phyloP scores from a whole-genome alignment of 2,888 invertebrate genomes.

The Leptinotarsa juncta region DNA sequence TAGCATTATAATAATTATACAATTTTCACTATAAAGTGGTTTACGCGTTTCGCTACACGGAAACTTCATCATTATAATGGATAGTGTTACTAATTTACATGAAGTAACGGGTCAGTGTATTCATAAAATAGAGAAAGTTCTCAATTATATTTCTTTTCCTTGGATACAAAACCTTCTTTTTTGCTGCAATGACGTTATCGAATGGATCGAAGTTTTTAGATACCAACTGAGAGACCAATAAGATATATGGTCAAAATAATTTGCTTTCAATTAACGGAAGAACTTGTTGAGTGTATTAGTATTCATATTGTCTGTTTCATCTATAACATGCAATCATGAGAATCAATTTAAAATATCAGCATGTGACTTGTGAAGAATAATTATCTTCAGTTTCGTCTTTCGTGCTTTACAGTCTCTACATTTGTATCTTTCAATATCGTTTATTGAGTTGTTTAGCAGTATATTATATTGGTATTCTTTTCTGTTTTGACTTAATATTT shows the following conservation, averaged over 20 bases:
- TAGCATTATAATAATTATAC: too few relatives aligned
- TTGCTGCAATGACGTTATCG: background rate
- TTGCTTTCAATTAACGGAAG: slow-evolving; percentile 37
- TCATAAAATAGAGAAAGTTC: too few relatives aligned
- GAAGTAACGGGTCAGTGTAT: too few relatives aligned
- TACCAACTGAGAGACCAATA: slow-evolving; percentile 31
- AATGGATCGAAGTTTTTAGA: background rate
- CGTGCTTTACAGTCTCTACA: slow-evolving; percentile 20
- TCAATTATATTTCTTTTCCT: too few relatives aligned
- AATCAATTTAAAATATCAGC: slow-evolving; percentile 40
- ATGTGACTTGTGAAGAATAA: slow-evolving; percentile 37
- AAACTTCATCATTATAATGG: too few relatives aligned
- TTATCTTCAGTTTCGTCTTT: slow-evolving; percentile 28
- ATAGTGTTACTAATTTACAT: too few relatives aligned
- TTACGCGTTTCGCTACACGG: too few relatives aligned
- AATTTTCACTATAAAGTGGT: too few relatives aligned
- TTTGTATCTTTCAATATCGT: background rate
- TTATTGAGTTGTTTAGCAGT: background rate
- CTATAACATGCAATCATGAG: slow-evolving; percentile 37
- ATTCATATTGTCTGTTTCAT: slow-evolving; percentile 37
- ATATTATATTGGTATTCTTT: background rate
- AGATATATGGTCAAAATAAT: slow-evolving; percentile 37
- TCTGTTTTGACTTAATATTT: background rate
- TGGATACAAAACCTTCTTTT: background rate
- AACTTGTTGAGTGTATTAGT: slow-evolving; percentile 39